Evolutionary conservation across 2,113 vertebrate species (phyloP).

Genomic region (Pangasianodon hypophthalmus): DNA sequence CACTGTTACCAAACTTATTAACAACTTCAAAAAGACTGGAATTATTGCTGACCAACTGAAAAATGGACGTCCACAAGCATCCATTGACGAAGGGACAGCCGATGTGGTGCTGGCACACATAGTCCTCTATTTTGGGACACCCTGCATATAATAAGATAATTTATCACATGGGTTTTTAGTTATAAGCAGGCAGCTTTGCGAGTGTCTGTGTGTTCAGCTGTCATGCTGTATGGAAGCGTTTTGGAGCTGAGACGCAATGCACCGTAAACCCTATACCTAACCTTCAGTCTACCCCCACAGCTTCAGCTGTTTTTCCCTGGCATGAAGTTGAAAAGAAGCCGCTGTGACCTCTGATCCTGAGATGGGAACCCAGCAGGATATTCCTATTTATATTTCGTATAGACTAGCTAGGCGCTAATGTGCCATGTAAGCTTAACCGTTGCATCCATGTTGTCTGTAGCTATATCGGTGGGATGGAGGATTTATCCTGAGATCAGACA

Average conservation of each 20-base stretch:
- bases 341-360: conserved; percentile 31
- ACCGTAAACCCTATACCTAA: conserved; percentile 26
- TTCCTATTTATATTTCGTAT: conserved; percentile 25
- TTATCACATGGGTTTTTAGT: background rate
- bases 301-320: conserved; percentile 58
- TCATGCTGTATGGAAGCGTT: conserved; percentile 37
- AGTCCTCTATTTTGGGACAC: too few relatives aligned
- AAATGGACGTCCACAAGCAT: too few relatives aligned
- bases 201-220: conserved; percentile 60
- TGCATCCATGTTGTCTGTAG: background rate
- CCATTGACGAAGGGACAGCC: too few relatives aligned
- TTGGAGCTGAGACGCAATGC: background rate
- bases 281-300: conserved; percentile 12
- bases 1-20: too few relatives aligned
- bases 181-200: background rate
- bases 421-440: conserved; percentile 25
- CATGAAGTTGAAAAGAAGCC: conserved; percentile 58
- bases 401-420: conserved; percentile 2
- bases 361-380: conserved; percentile 34
- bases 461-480: background rate
- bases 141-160: background rate
- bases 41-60: too few relatives aligned
- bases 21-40: too few relatives aligned
- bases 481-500: conserved; percentile 23
- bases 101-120: too few relatives aligned